Conservation (phyloP, 2,888 invertebrate genomes). For the Philhelius pedissequus region DNA sequence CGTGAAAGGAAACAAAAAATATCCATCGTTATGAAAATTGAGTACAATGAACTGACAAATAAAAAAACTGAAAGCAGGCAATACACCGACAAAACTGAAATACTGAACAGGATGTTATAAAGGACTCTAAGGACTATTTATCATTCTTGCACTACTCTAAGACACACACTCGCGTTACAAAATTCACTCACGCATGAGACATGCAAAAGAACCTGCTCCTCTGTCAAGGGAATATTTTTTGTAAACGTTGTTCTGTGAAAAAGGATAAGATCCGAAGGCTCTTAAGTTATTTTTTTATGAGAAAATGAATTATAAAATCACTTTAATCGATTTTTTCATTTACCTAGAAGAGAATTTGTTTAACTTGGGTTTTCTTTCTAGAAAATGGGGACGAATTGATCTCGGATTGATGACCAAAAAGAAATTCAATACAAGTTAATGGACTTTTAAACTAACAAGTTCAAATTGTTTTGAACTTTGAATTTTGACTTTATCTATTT, state of each 20-base stretch:
- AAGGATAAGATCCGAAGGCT: background rate
- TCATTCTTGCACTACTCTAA: conserved; percentile 24
- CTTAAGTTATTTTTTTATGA: conserved; percentile 9
- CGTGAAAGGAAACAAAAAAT: conserved; percentile 17
- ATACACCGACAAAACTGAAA: background rate
- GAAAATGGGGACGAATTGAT: background rate
- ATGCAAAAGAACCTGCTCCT: background rate
- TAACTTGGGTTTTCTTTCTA: background rate
- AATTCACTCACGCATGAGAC: conserved; percentile 36
- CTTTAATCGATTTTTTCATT: conserved; percentile 61
- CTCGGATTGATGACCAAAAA: background rate
- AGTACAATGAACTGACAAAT: conserved; percentile 47
- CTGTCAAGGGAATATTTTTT: conserved; percentile 17
- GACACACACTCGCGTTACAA: conserved; percentile 6
- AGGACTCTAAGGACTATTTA: conserved; percentile 27
- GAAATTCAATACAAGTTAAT: background rate
- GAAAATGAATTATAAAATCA: conserved; percentile 31
- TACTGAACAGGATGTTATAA: conserved; percentile 22
- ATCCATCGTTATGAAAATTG: background rate
- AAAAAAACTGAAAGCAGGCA: conserved; percentile 27
- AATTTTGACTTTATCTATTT: conserved; percentile 23
- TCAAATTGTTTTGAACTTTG: conserved; percentile 21
- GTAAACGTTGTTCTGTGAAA: background rate
- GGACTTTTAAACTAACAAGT: background rate
- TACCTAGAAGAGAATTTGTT: conserved; percentile 4